Conservation (phyloP, 2,797 vertebrate species). For the Halcyon chelicuti region DNA sequence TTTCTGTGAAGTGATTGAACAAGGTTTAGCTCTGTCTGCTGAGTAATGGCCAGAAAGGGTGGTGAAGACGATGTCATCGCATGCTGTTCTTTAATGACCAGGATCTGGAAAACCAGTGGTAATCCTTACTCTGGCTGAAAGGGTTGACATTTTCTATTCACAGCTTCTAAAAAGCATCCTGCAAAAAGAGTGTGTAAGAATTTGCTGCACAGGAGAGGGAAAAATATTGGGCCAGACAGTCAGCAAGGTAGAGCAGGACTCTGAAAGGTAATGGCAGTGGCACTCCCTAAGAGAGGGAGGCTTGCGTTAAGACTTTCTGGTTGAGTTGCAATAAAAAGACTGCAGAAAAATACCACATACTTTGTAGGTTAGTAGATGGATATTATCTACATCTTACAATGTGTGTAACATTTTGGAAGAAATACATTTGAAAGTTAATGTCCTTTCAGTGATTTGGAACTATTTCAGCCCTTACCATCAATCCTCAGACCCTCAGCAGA, state of each 20-base stretch:
- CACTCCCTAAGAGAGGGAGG: rapidly evolving
- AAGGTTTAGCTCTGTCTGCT: background rate
- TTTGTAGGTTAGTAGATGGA: background rate
- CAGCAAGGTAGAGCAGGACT: background rate
- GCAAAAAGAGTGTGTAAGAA: background rate
- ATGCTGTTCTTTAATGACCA: background rate
- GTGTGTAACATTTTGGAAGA: background rate
- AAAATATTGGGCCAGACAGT: background rate
- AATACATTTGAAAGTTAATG: background rate
- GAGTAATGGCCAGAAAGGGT: background rate
- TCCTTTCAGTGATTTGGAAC: background rate
- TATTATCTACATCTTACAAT: background rate
- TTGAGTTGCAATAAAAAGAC: background rate
- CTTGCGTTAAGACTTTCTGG: background rate
- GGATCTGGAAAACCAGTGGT: background rate
- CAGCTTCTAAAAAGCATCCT: background rate
- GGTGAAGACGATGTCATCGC: background rate
- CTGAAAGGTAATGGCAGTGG: background rate
- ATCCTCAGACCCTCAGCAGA: background rate
- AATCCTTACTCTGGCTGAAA: background rate
- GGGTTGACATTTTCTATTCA: background rate
- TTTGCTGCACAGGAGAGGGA: background rate
- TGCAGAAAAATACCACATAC: background rate
- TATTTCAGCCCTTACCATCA: background rate
- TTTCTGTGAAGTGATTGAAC: background rate